Conservation (phyloP, 2,113 vertebrate genomes). For the Scatophagus argus region DNA sequence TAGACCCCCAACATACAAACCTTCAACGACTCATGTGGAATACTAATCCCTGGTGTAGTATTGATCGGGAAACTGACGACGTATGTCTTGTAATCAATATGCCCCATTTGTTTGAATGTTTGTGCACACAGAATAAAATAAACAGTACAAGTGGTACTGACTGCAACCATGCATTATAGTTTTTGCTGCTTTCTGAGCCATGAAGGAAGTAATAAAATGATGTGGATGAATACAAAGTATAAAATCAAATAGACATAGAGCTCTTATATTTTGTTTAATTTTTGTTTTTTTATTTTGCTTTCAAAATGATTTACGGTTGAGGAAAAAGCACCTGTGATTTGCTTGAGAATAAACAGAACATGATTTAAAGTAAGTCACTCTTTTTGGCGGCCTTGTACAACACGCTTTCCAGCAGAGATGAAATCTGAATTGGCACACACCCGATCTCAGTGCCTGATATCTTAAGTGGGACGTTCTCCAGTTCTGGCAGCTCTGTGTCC, state of each 20-base stretch:
- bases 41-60: neutral
- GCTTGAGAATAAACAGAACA: slow-evolving; percentile 17
- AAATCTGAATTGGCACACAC: slow-evolving; percentile 49
- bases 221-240: rapidly evolving
- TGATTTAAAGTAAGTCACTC: slow-evolving; percentile 8
- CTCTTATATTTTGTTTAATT: neutral
- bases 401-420: slow-evolving; percentile 28
- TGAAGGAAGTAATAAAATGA: neutral
- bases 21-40: neutral
- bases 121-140: neutral
- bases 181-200: neutral
- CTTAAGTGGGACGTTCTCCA: slow-evolving; percentile 45
- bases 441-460: slow-evolving; percentile 26
- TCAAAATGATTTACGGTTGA: neutral
- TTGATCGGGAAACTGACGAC: neutral
- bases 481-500: slow-evolving; percentile 40
- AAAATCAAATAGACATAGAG: neutral
- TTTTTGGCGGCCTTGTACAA: slow-evolving; percentile 37
- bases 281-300: neutral
- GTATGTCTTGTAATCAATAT: neutral
- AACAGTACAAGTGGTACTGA: neutral
- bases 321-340: slow-evolving; percentile 3
- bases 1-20: neutral
- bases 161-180: neutral
- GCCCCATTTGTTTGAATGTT: neutral